Conservation (phyloP, 2,113 vertebrate genomes). For the Corynorhinus townsendii region DNA sequence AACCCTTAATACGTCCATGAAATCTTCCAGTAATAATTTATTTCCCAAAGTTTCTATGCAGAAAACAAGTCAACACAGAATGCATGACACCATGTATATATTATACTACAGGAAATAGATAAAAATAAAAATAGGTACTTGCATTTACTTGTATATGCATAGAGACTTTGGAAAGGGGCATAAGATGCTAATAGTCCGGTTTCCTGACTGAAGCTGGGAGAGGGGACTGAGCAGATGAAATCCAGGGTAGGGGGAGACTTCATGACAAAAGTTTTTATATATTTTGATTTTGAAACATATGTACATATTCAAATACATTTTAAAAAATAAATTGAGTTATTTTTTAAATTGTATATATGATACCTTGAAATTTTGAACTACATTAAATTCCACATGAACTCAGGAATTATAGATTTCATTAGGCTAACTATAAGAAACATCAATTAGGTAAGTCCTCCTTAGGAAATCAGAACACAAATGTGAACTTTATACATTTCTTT, state of each 20-base stretch:
- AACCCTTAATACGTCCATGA: not conserved
- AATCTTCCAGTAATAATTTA: not conserved
- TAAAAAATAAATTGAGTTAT: not conserved
- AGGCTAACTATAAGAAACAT: not conserved
- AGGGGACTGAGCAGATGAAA: not conserved
- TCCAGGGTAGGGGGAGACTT: not conserved
- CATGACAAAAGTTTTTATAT: not conserved
- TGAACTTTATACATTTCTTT: not conserved
- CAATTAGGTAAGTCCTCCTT: not conserved
- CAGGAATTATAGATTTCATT: not conserved
- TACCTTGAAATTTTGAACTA: not conserved
- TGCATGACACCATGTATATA: not conserved
- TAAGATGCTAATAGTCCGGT: not conserved
- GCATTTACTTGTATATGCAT: not conserved
- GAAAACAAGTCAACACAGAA: not conserved
- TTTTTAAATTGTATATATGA: not conserved
- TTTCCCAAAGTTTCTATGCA: not conserved
- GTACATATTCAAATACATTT: not conserved
- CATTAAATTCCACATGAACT: not conserved
- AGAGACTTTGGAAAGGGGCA: not conserved
- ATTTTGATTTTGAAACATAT: conserved; percentile 1
- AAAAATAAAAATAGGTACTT: conserved; percentile 4
- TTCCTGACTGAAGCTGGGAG: not conserved
- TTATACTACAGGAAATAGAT: not conserved
- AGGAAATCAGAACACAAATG: not conserved